Conservation (phyloP, 2,888 invertebrate genomes). For the Tetragonisca angustula region DNA sequence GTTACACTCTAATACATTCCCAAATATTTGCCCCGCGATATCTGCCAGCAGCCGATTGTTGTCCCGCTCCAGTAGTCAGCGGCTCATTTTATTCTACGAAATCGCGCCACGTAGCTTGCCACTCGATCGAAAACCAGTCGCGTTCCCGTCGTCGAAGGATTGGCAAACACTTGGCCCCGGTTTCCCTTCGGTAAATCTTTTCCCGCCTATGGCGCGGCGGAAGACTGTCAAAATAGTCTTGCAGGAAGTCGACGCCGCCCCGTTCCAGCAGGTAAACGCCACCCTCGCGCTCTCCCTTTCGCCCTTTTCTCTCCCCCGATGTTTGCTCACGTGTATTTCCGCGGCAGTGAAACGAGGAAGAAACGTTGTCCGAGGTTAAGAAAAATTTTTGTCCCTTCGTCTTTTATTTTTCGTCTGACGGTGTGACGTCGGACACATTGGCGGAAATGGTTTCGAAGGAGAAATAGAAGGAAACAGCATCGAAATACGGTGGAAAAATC, state of each 20-base stretch:
- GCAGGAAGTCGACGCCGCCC: too few relatives aligned
- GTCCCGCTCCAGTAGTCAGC: background rate
- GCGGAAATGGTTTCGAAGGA: background rate
- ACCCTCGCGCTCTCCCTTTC: constrained; percentile 23
- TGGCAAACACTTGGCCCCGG: constrained; percentile 28
- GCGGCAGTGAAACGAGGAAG: background rate
- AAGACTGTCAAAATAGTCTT: constrained; percentile 37
- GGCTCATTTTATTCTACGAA: background rate
- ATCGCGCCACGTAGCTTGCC: background rate
- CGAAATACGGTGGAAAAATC: constrained; percentile 59
- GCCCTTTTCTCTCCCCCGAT: constrained; percentile 17
- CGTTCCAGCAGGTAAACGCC: constrained; percentile 37
- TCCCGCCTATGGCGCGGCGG: constrained; percentile 2
- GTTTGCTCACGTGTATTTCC: constrained; percentile 11
- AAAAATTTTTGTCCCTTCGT: background rate
- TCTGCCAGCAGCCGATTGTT: constrained; percentile 10
- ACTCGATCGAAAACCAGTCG: constrained; percentile 38
- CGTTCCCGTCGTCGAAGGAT: background rate
- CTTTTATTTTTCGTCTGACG: background rate
- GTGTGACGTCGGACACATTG: too few relatives aligned
- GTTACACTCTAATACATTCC: background rate
- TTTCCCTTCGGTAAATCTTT: background rate
- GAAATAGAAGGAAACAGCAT: background rate
- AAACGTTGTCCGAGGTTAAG: background rate
- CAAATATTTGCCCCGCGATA: constrained; percentile 21